Percentiles rank a stretch among this genome's conserved stretches.
Conservation (phyloP, 1,140 invertebrate species). For the Drosophila chauvacae region DNA sequence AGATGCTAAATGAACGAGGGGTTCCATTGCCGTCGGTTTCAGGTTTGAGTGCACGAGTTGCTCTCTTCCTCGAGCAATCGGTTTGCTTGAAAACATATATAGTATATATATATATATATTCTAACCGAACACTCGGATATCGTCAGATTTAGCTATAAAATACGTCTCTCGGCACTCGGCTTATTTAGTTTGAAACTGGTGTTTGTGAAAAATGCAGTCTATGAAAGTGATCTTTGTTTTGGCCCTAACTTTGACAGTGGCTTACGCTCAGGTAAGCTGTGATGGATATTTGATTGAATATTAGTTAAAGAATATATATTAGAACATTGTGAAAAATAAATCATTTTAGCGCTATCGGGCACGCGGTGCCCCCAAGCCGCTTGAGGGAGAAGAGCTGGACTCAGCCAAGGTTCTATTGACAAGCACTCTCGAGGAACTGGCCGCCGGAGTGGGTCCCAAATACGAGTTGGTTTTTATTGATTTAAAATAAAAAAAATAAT, state of each 20-base stretch:
- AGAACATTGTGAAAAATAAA: background rate
- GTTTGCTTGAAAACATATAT: constrained; percentile 1
- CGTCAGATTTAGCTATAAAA: constrained; percentile 1
- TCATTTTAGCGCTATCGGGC: background rate
- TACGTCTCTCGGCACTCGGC: no score
- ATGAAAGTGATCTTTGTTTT: constrained; percentile 11
- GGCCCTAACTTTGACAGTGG: background rate
- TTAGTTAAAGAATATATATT: no score
- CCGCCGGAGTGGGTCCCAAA: constrained; percentile 44
- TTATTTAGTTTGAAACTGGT: constrained; percentile 8
- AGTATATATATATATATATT: background rate
- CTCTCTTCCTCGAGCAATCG: background rate
- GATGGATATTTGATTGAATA: background rate
- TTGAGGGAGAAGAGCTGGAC: constrained; percentile 42
- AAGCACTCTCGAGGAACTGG: constrained; percentile 39
- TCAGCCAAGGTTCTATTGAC: constrained; percentile 27
- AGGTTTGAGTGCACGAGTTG: constrained; percentile 3
- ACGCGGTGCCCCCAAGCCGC: background rate
- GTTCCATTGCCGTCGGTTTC: background rate
- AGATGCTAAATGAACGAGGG: background rate
- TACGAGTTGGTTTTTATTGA: constrained; percentile 36
- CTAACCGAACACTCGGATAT: background rate
- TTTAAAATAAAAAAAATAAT: no score
- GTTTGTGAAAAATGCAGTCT: constrained; percentile 3
- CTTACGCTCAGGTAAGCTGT: background rate